Conservation (phyloP, 2,797 vertebrate species). For the Salmo trutta region DNA sequence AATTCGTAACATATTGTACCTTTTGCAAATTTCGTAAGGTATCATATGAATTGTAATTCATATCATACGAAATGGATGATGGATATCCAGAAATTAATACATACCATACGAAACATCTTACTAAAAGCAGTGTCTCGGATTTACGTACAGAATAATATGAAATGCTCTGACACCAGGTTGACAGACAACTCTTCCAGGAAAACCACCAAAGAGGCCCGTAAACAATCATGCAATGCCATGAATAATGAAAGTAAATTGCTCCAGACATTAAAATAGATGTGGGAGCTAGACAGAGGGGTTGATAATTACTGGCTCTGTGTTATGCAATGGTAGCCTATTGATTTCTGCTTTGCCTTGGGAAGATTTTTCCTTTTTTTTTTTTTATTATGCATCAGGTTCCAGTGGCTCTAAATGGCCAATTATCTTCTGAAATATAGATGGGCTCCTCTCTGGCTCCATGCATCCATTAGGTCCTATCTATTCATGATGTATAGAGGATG, state of each 20-base stretch:
- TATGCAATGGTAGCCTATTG: neutral
- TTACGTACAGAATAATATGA: too few species aligned
- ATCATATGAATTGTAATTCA: too few species aligned
- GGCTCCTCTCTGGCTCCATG: constrained; percentile 23
- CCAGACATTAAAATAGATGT: neutral
- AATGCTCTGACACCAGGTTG: too few species aligned
- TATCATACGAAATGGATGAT: too few species aligned
- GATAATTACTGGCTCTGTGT: neutral
- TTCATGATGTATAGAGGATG: constrained; percentile 27
- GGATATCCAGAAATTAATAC: too few species aligned
- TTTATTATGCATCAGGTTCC: constrained; percentile 55
- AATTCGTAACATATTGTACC: too few species aligned
- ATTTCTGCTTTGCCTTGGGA: constrained; percentile 9
- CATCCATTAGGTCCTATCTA: constrained; percentile 53
- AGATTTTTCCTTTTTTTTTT: constrained; percentile 38
- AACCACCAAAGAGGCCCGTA: neutral
- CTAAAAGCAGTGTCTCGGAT: too few species aligned
- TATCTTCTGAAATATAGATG: constrained; percentile 67
- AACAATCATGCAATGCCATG: neutral
- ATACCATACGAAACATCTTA: too few species aligned
- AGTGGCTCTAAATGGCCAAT: constrained; percentile 57
- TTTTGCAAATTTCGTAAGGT: too few species aligned
- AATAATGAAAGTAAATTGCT: neutral
- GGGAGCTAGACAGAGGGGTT: neutral
- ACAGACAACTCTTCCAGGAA: too few species aligned